Conservation (phyloP, 2,888 invertebrate genomes). For the Pandemis heparana region DNA sequence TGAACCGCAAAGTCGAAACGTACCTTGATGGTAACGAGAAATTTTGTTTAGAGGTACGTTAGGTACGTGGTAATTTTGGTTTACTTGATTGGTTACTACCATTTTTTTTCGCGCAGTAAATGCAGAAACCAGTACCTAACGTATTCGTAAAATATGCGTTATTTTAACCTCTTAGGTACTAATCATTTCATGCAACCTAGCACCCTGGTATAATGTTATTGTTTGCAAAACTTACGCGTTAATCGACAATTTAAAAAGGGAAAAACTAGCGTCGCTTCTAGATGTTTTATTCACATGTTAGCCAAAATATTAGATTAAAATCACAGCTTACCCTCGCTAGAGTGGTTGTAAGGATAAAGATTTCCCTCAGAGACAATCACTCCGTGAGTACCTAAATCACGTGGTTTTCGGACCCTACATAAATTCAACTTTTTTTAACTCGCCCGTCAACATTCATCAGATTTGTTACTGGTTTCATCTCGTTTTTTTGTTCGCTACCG, state of each 20-base stretch:
- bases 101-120: not conserved
- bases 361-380: slow-evolving; percentile 50
- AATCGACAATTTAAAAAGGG: not conserved
- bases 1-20: slow-evolving; percentile 5
- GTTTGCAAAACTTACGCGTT: not conserved
- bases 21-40: slow-evolving; percentile 13
- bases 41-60: slow-evolving; percentile 4
- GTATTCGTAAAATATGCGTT: too few relatives aligned
- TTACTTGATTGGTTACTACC: not conserved
- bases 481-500: slow-evolving; percentile 25
- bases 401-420: slow-evolving; percentile 39
- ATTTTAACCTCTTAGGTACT: too few relatives aligned
- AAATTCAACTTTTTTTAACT: slow-evolving; percentile 40
- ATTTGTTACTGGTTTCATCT: slow-evolving; percentile 41
- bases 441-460: slow-evolving; percentile 42
- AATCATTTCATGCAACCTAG: too few relatives aligned
- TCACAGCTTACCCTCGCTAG: slow-evolving; percentile 54
- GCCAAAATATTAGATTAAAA: slow-evolving; percentile 59
- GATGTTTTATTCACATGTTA: slow-evolving; percentile 20
- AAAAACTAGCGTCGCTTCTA: slow-evolving; percentile 20
- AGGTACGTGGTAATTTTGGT: not conserved
- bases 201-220: not conserved
- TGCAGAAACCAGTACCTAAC: too few relatives aligned
- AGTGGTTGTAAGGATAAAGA: slow-evolving; percentile 47
- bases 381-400: slow-evolving; percentile 39